Percentiles rank a stretch among this genome's conserved stretches.
These are phyloP conservation scores for Gasterosteus nipponicus DNA, from an alignment of 2,113 vertebrate genomes.

Conservation along the genomic window DNA sequence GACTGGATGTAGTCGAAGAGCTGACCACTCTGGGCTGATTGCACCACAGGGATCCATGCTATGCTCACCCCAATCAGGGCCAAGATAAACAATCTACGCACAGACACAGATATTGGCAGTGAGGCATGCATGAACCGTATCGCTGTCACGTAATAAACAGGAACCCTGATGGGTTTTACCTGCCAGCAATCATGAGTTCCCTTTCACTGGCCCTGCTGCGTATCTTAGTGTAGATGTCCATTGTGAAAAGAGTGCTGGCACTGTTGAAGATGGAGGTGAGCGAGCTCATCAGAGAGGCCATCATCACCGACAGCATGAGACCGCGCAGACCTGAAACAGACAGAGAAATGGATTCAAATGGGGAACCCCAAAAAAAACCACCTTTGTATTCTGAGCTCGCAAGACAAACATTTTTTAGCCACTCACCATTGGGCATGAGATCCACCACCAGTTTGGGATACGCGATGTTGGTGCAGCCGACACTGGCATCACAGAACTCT, in stretches of 20 bases:
- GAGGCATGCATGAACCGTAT: not conserved
- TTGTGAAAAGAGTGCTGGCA: constrained; percentile 94
- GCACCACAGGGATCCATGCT: constrained; percentile 95
- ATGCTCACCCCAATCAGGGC: constrained; percentile 91
- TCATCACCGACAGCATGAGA: constrained; percentile 94
- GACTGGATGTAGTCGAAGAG: constrained; percentile 97
- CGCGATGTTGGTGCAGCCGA: constrained; percentile 94
- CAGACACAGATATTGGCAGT: constrained; percentile 17
- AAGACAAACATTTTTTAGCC: not conserved
- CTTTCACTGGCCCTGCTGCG: constrained; percentile 82
- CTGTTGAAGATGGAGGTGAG: constrained; percentile 99
- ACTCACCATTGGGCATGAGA: constrained; percentile 93
- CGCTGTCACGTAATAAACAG: not conserved
- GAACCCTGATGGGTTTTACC: constrained; percentile 70
- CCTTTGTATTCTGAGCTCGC: not conserved
- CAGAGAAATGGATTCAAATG: not conserved
- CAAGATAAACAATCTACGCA: constrained; percentile 89
- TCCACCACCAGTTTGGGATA: constrained; percentile 92
- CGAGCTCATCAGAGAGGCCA: constrained; percentile 98
- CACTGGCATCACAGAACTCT: constrained; percentile 80
- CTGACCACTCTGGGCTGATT: constrained; percentile 90
- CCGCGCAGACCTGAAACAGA: constrained; percentile 87
- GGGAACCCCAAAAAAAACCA: not conserved
- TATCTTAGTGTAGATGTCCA: constrained; percentile 94
- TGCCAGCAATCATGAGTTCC: constrained; percentile 94